Evolutionary conservation across 1,140 invertebrate genomes (phyloP), one percentile per base, ranked within the genome.

Genomic region (Drosophila baimaii): DNA sequence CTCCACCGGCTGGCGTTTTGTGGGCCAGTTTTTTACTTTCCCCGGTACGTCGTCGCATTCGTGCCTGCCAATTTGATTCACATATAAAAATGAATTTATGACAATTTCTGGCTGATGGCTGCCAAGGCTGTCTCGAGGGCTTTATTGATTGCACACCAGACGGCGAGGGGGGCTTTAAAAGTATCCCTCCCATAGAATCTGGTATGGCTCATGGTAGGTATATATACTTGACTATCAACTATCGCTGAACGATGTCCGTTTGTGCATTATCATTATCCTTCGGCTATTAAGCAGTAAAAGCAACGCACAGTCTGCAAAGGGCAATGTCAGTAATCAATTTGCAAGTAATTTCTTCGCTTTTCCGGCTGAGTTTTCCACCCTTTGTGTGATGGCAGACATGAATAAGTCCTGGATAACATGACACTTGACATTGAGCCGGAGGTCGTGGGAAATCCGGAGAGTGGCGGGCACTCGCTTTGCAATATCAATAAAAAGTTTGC

Each of bases 401-500:
- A 68, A 86, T 71, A 86, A 86, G 69, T 75, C 76, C 27, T n/a
- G 82, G 62, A 79, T 79, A 88, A 86, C 82, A 86, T 88, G 82
- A 82, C 82, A 82, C 80, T 82, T 86, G 83, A 86, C 82, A 86
- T 88, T 86, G 83, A 65, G 61, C 46, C 31, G 61, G 44, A 41
- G 27, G 47, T 51, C 29, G 43, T 62, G 55, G n/a, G 52, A 44
- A 65, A 57, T 31, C 43, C 37, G 59, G 47, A 51, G 47, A 49
- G 57, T 9, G 21, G 39, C 33, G 31, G 12, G 46, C 64, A 73
- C 76, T 66, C 81, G 76, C 64, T 54, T 33, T 13, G 73, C 82
- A 88, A 88, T 88, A 86, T 86, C 82, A 86, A 86, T 86, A 88
- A 86, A 86, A 86, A 86, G 79, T 86, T 86, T 84, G 55, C 63